A percentile compares a stretch with the other conserved stretches of the same genome.
These are phyloP conservation scores for Gavia stellata DNA, from an alignment of 2,113 vertebrate genomes.

Conservation along the genomic window DNA sequence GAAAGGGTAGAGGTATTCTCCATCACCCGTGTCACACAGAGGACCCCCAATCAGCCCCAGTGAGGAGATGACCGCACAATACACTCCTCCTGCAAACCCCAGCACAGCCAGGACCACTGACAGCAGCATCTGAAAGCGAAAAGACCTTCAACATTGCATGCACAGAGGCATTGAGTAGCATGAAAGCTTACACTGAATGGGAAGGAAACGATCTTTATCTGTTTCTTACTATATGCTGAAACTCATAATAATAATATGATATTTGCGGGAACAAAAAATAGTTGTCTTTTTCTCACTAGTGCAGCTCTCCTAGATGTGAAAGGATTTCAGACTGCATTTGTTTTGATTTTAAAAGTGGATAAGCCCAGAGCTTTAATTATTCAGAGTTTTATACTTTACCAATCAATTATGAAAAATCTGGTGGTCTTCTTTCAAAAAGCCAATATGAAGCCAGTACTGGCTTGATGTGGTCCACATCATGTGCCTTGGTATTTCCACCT, in stretches of 20 bases:
- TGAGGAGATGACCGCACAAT: conserved; percentile 56
- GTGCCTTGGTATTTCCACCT: not conserved
- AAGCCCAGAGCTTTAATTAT: not conserved
- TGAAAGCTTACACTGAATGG: not conserved
- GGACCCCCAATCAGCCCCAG: conserved; percentile 55
- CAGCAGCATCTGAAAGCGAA: conserved; percentile 55
- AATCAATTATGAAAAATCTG: not conserved
- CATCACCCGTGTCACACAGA: conserved; percentile 61
- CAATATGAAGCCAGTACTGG: not conserved
- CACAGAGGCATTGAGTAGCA: not conserved
- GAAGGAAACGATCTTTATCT: not conserved
- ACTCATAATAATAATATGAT: not conserved
- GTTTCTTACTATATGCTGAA: not conserved
- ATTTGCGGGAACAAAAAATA: not conserved
- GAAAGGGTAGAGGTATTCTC: conserved; percentile 65
- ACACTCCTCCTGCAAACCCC: not conserved
- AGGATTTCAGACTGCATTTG: not conserved
- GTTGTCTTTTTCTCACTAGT: not conserved
- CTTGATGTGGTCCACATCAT: not conserved
- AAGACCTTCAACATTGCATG: not conserved
- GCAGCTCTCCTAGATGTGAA: not conserved
- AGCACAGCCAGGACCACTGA: conserved; percentile 37
- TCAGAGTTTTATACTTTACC: not conserved
- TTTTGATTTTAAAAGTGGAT: not conserved
- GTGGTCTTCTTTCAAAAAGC: not conserved